Percentiles rank a stretch among this genome's conserved stretches.
Evolutionary conservation across 2,113 vertebrate genomes (phyloP).

Genomic region (Progne subis): DNA sequence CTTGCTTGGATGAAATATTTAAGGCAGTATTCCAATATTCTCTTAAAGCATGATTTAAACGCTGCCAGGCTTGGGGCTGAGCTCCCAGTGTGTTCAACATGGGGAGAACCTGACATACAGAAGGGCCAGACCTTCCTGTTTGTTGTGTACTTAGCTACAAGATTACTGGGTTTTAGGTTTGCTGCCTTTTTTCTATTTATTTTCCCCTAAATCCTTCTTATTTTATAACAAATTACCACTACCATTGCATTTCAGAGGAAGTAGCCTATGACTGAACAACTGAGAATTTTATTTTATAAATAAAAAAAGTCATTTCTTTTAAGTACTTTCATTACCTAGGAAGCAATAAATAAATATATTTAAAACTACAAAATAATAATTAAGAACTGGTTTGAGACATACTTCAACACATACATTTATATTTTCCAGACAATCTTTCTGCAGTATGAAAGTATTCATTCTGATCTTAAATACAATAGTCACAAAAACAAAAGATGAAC

Average conservation of each 20-base stretch:
- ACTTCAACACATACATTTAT: not conserved
- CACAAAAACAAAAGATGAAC: not conserved
- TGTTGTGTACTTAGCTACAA: not conserved
- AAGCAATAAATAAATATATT: slow-evolving; percentile 62
- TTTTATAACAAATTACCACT: slow-evolving; percentile 34
- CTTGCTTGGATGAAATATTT: not conserved
- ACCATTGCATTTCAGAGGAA: slow-evolving; percentile 47
- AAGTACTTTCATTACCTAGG: slow-evolving; percentile 52
- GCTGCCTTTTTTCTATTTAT: not conserved
- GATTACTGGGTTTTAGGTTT: not conserved
- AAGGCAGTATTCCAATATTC: not conserved
- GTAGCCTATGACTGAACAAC: slow-evolving; percentile 32
- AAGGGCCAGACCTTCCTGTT: not conserved
- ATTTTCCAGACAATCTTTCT: not conserved
- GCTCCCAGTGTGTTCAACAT: not conserved
- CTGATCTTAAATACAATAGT: not conserved
- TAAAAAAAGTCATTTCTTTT: slow-evolving; percentile 47
- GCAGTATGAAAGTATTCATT: not conserved
- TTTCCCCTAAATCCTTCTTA: slow-evolving; percentile 3
- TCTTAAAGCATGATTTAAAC: not conserved
- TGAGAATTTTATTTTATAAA: slow-evolving; percentile 51
- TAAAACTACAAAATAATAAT: slow-evolving; percentile 39
- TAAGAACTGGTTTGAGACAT: not conserved
- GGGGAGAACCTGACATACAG: not conserved
- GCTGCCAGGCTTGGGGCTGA: not conserved